Evolutionary conservation across 2,113 vertebrate genomes (phyloP).

Genomic region (Bubo blakistoni): DNA sequence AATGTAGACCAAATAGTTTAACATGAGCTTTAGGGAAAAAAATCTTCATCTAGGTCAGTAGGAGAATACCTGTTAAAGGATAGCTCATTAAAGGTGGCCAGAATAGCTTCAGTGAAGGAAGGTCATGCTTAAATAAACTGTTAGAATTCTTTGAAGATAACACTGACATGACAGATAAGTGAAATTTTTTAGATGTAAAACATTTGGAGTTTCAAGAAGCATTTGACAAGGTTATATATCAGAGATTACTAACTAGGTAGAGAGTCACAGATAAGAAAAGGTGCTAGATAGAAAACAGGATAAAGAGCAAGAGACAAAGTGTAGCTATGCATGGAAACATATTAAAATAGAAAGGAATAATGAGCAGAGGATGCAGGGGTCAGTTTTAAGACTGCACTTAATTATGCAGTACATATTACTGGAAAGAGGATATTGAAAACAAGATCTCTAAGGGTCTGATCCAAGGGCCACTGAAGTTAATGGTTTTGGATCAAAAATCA

Average conservation of each 20-base stretch:
- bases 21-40: background rate
- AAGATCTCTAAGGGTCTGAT: background rate
- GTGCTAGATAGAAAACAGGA: background rate
- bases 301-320: background rate
- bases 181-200: background rate
- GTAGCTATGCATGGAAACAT: background rate
- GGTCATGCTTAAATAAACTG: background rate
- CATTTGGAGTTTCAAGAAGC: background rate
- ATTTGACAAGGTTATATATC: background rate
- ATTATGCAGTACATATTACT: background rate
- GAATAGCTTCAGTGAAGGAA: background rate
- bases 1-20: background rate
- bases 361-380: background rate
- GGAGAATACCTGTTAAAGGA: background rate
- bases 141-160: constrained; percentile 15
- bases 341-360: background rate
- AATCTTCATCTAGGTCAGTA: background rate
- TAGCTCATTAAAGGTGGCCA: background rate
- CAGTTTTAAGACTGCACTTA: background rate
- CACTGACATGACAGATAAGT: background rate
- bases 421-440: background rate
- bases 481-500: background rate
- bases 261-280: background rate
- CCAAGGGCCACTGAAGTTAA: background rate
- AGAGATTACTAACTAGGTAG: background rate